phyloP scores from a whole-genome alignment of 2,888 invertebrate species.

The Silvanus unidentatus region DNA sequence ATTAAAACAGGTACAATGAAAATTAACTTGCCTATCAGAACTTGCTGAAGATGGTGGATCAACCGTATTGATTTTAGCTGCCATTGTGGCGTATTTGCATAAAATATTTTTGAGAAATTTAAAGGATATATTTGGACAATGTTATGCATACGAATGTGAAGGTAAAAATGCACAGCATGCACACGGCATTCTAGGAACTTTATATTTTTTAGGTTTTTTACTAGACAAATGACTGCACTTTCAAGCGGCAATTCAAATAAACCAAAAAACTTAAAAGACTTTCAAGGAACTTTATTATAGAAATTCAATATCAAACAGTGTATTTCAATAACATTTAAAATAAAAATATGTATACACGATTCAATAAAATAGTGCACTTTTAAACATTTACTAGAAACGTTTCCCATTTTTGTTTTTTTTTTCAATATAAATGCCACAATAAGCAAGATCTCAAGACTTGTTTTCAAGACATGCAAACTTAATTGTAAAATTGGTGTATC shows the following conservation, averaged over 20 bases:
- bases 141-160: no score
- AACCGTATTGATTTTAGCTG: conserved; percentile 56
- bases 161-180: no score
- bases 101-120: no score
- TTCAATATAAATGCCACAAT: background rate
- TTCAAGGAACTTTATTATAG: conserved; percentile 14
- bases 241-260: no score
- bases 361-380: conserved; percentile 4
- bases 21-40: conserved; percentile 71
- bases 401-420: conserved; percentile 2
- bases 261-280: background rate
- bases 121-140: no score
- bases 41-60: conserved; percentile 88
- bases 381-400: conserved; percentile 2
- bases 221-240: no score
- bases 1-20: background rate
- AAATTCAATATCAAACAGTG: conserved; percentile 19
- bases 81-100: conserved; percentile 39
- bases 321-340: conserved; percentile 11
- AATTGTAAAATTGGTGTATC: conserved; percentile 14
- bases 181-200: no score
- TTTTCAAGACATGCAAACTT: conserved; percentile 8
- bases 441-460: conserved; percentile 4
- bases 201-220: no score
- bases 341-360: conserved; percentile 1